These are phyloP conservation scores for Pachydiplax longipennis DNA, from an alignment of 2,888 invertebrate genomes.

Conservation along the genomic window DNA sequence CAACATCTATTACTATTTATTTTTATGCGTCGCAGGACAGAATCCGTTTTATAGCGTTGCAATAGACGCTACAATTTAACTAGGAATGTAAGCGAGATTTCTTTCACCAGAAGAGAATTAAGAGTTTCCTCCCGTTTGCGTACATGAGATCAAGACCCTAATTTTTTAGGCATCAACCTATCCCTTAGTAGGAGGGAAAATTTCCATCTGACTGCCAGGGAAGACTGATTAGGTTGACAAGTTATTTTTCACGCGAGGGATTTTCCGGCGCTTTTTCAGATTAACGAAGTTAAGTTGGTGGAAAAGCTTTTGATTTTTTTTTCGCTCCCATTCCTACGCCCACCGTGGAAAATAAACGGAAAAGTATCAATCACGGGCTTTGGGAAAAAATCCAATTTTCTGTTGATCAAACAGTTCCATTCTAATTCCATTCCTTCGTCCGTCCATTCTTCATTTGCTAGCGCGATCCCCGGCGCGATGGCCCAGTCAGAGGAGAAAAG, in stretches of 20 bases:
- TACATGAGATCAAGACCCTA: no score
- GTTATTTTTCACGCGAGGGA: background rate
- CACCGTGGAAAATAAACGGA: background rate
- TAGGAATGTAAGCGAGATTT: no score
- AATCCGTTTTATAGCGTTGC: no score
- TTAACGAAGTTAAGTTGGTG: background rate
- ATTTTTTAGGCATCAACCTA: no score
- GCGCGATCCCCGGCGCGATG: background rate
- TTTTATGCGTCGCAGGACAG: no score
- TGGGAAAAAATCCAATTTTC: background rate
- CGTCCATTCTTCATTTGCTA: background rate
- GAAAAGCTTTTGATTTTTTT: background rate
- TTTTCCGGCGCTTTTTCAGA: background rate
- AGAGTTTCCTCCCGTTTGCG: no score
- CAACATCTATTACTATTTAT: no score
- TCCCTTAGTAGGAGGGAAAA: background rate
- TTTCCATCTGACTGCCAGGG: background rate
- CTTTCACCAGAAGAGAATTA: no score
- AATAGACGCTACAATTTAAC: no score
- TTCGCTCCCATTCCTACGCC: background rate
- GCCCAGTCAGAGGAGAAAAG: background rate
- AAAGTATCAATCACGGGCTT: background rate
- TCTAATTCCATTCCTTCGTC: conserved; percentile 4
- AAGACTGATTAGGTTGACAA: background rate
- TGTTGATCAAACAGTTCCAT: background rate